Evolutionary conservation across 2,888 invertebrate species (phyloP).

Genomic region (Stenodera caucasica): DNA sequence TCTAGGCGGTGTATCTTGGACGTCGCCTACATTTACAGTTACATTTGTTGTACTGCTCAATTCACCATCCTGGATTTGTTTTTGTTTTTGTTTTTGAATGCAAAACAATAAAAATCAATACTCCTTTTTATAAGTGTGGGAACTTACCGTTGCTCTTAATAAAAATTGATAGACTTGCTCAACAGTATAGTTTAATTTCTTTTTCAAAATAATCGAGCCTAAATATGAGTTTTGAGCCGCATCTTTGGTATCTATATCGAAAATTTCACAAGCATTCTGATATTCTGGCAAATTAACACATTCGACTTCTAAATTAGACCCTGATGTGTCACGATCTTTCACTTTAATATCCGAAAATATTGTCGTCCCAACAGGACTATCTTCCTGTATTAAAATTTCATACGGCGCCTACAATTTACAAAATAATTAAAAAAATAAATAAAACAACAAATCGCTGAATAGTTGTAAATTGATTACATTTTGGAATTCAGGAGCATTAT

Average conservation of each 20-base stretch:
- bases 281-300: constrained; percentile 64
- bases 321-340: constrained; percentile 78
- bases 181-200: constrained; percentile 74
- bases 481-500: constrained; percentile 79
- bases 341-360: constrained; percentile 73
- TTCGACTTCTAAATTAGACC: constrained; percentile 77
- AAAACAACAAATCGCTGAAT: too few species aligned
- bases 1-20: constrained; percentile 85
- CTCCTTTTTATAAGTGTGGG: background rate
- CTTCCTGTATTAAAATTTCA: constrained; percentile 77
- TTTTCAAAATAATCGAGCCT: constrained; percentile 73
- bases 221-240: constrained; percentile 69
- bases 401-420: constrained; percentile 80
- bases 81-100: too few species aligned
- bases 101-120: background rate
- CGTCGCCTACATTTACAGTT: constrained; percentile 78
- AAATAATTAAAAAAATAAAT: too few species aligned
- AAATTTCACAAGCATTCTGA: constrained; percentile 71
- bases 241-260: constrained; percentile 65
- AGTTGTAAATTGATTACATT: constrained; percentile 63
- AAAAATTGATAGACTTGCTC: constrained; percentile 77
- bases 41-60: constrained; percentile 73
- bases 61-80: constrained; percentile 73
- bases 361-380: constrained; percentile 71
- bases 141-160: constrained; percentile 73